phyloP scores from a whole-genome alignment of 2,113 vertebrate species.

The Chrysochloris asiatica region DNA sequence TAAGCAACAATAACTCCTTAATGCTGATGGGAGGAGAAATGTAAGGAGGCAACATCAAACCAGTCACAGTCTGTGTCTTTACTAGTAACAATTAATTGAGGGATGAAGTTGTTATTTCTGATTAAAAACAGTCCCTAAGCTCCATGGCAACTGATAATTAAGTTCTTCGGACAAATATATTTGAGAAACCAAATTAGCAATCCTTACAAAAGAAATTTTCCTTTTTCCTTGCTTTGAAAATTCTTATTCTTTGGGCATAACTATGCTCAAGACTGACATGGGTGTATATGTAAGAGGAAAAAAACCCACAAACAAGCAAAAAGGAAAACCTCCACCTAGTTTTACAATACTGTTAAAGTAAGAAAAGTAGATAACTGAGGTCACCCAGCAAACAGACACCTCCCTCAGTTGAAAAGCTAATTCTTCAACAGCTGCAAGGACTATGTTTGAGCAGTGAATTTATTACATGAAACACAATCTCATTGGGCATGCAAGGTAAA shows the following conservation, averaged over 20 bases:
- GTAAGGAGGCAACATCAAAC: slow-evolving; percentile 7
- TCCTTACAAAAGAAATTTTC: neutral
- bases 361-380: neutral
- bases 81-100: neutral
- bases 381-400: neutral
- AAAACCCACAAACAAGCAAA: neutral
- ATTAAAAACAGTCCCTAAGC: neutral
- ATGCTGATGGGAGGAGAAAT: neutral
- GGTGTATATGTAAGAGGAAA: neutral
- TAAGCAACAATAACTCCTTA: too few relatives aligned
- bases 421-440: slow-evolving; percentile 49
- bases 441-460: slow-evolving; percentile 28
- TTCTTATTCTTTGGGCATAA: neutral
- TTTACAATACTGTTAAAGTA: slow-evolving; percentile 9
- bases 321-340: neutral
- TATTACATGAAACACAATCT: slow-evolving; percentile 26
- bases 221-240: slow-evolving; percentile 1
- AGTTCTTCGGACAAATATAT: neutral
- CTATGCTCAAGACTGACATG: neutral
- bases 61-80: neutral
- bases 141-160: neutral
- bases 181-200: slow-evolving; percentile 13
- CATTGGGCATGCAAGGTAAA: slow-evolving; percentile 63
- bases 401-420: slow-evolving; percentile 53
- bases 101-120: neutral